Evolutionary conservation across 1,140 invertebrate genomes (phyloP).

Genomic region (Hycleus phaleratus): DNA sequence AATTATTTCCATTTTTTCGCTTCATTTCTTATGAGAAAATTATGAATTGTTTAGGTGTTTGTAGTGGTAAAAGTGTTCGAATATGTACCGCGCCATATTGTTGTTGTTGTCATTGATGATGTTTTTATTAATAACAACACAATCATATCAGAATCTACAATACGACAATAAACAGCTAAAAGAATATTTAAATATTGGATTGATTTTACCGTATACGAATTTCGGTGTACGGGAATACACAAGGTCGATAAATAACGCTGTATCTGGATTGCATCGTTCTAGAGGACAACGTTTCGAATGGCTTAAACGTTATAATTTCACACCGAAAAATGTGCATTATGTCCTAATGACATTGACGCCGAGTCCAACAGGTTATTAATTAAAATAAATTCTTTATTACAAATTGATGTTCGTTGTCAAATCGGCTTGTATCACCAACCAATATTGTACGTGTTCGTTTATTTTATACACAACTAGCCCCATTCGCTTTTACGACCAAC

Average conservation of each 20-base stretch:
- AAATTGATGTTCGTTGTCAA: neutral
- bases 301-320: constrained; percentile 55
- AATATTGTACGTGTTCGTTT: too few relatives aligned
- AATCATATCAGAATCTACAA: constrained; percentile 14
- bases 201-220: constrained; percentile 58
- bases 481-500: too few relatives aligned
- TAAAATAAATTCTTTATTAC: neutral
- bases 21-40: neutral
- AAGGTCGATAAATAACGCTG: constrained; percentile 56
- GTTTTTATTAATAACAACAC: constrained; percentile 13
- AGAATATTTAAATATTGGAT: constrained; percentile 45
- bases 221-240: constrained; percentile 60
- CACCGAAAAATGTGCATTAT: constrained; percentile 51
- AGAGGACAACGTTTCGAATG: constrained; percentile 51
- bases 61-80: neutral
- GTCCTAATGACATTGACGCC: constrained; percentile 65
- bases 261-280: constrained; percentile 51
- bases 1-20: neutral
- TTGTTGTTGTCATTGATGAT: neutral
- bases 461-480: too few relatives aligned
- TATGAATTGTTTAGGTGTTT: neutral
- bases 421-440: neutral
- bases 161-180: constrained; percentile 7
- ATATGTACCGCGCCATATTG: constrained; percentile 15
- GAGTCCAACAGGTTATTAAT: constrained; percentile 61